Conservation (phyloP, 35 echinoderm and acorn worm species). For the Nesometra sesokonis region DNA sequence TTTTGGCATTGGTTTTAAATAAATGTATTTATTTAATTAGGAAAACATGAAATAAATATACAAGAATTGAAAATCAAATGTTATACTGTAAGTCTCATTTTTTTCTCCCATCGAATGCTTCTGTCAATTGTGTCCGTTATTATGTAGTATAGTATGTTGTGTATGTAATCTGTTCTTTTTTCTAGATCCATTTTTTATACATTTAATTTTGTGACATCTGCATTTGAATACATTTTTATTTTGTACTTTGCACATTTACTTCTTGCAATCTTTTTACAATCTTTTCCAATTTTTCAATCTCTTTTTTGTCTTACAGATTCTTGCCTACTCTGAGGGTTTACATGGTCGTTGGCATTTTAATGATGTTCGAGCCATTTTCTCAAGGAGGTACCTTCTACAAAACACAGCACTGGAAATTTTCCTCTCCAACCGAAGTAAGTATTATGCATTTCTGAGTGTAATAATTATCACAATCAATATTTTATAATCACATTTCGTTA, state of each 20-base stretch:
- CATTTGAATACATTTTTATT: background rate
- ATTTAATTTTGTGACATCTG: background rate
- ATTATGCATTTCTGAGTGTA: background rate
- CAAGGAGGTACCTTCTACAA: slow-evolving; percentile 72
- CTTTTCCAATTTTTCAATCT: background rate
- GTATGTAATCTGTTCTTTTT: too few relatives aligned
- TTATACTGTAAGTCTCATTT: too few relatives aligned
- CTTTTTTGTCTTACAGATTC: slow-evolving; percentile 48
- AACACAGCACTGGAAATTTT: slow-evolving; percentile 95
- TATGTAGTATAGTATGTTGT: too few relatives aligned
- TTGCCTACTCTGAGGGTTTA: slow-evolving; percentile 82
- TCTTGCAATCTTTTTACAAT: background rate
- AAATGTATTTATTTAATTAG: too few relatives aligned
- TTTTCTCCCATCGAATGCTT: too few relatives aligned
- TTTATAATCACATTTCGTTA: too few relatives aligned
- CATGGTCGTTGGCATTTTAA: slow-evolving; percentile 99
- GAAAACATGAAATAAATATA: too few relatives aligned
- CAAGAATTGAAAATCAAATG: too few relatives aligned
- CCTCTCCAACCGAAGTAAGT: slow-evolving; percentile 94
- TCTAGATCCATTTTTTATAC: background rate
- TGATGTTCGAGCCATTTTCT: slow-evolving; percentile 92
- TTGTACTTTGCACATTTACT: background rate
- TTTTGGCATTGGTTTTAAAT: too few relatives aligned
- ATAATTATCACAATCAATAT: too few relatives aligned
- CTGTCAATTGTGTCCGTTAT: too few relatives aligned